These are phyloP conservation scores for Neoscelio sp. DNA, from an alignment of 2,888 invertebrate species.

Conservation along the genomic window DNA sequence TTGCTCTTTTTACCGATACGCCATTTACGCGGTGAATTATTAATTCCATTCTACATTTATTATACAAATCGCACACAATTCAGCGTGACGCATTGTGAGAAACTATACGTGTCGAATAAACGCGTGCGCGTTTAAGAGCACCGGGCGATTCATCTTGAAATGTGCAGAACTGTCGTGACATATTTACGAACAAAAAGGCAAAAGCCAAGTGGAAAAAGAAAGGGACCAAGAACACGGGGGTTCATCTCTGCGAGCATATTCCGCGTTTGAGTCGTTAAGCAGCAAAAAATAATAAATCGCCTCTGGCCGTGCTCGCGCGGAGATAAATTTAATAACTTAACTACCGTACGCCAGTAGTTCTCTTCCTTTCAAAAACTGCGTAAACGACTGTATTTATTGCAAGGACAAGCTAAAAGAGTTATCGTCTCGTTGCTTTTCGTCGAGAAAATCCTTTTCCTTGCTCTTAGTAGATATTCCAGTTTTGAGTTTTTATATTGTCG, in stretches of 20 bases:
- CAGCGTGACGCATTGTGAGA: constrained; percentile 43
- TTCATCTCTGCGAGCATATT: constrained; percentile 74
- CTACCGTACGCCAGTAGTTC: constrained; percentile 71
- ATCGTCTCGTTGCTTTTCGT: constrained; percentile 35
- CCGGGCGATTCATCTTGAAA: constrained; percentile 59
- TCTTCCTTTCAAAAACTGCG: constrained; percentile 67
- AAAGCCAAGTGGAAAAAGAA: constrained; percentile 56
- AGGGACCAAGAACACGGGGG: constrained; percentile 61
- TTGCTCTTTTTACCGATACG: constrained; percentile 1
- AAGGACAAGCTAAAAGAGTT: constrained; percentile 39
- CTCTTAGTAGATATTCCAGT: no score
- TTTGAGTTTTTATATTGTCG: no score
- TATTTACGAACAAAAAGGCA: constrained; percentile 66
- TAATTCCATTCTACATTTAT: constrained; percentile 46
- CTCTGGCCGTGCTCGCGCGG: constrained; percentile 67
- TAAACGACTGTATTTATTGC: constrained; percentile 70
- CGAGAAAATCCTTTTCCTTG: neutral
- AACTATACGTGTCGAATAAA: constrained; percentile 42
- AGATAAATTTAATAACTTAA: constrained; percentile 82
- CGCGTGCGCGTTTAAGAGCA: constrained; percentile 54
- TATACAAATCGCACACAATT: constrained; percentile 50
- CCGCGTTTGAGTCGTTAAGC: constrained; percentile 80
- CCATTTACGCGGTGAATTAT: constrained; percentile 46
- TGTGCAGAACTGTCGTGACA: constrained; percentile 63
- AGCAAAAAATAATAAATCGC: constrained; percentile 81